These are phyloP conservation scores for Tympanoctomys barrerae DNA, from an alignment of 2,797 vertebrate species.

Conservation along the genomic window DNA sequence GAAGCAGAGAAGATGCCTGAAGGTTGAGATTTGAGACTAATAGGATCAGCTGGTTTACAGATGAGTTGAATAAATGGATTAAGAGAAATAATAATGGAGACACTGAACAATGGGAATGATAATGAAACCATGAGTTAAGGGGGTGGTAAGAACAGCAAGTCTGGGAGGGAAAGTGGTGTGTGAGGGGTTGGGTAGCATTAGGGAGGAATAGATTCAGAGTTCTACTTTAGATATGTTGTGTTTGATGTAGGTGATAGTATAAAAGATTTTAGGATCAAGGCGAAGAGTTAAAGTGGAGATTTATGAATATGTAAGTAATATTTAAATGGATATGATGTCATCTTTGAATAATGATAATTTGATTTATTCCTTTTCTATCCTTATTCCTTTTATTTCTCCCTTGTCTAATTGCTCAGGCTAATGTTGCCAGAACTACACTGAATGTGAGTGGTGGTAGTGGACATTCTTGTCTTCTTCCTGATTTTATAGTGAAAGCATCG, in stretches of 20 bases:
- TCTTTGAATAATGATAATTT: too few relatives aligned
- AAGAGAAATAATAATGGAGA: background rate
- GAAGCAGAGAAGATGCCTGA: background rate
- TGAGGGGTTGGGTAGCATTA: background rate
- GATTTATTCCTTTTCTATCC: too few relatives aligned
- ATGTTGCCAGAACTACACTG: too few relatives aligned
- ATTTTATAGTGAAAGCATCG: too few relatives aligned
- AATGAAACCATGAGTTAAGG: background rate
- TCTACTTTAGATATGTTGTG: slow-evolving; percentile 11
- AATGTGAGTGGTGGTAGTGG: too few relatives aligned
- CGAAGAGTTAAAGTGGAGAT: slow-evolving; percentile 11
- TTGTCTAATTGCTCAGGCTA: too few relatives aligned
- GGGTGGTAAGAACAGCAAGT: background rate
- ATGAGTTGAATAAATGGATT: background rate
- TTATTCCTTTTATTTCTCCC: too few relatives aligned
- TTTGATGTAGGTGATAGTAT: background rate
- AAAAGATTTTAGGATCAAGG: background rate
- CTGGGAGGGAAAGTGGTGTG: background rate
- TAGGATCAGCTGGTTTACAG: background rate
- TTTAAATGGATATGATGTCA: background rate
- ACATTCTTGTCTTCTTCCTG: too few relatives aligned
- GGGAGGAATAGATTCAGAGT: background rate
- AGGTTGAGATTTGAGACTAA: background rate
- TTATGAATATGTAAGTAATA: background rate
- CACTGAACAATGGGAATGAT: background rate